Evolutionary conservation across 2,113 vertebrate species (phyloP).

Genomic region (Pteruthius melanotis): DNA sequence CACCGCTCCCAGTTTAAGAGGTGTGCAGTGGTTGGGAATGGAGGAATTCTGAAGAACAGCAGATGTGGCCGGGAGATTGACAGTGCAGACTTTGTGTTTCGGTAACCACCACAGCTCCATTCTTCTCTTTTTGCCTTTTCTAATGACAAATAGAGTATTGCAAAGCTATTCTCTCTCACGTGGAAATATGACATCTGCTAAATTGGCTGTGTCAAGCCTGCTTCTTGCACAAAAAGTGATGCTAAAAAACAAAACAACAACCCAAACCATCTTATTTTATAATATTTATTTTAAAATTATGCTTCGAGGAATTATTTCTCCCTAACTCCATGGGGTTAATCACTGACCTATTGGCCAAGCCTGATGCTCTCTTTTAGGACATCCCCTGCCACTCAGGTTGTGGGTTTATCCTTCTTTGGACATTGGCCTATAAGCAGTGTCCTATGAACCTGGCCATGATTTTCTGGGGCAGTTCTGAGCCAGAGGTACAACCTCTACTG

Average conservation of each 20-base stretch:
- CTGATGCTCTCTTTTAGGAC: background rate
- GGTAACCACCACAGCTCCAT: conserved; percentile 63
- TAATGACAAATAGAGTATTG: background rate
- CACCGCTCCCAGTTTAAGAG: conserved; percentile 96
- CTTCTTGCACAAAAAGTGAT: background rate
- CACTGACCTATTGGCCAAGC: background rate
- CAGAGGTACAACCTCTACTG: background rate
- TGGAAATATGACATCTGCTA: background rate
- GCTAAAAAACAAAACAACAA: accelerated
- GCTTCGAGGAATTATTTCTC: background rate
- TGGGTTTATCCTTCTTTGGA: background rate
- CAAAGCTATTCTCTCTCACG: background rate
- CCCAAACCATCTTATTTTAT: no score
- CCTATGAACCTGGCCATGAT: background rate
- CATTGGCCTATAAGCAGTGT: background rate
- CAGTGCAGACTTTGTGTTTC: conserved; percentile 91
- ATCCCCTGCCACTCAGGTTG: background rate
- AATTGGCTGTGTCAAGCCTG: background rate
- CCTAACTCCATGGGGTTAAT: background rate
- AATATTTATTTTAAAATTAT: background rate
- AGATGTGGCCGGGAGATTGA: conserved; percentile 93
- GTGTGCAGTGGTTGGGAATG: conserved; percentile 94
- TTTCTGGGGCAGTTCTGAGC: background rate
- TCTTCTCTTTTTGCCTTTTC: background rate
- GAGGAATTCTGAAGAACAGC: conserved; percentile 96